Base-by-base conservation (phyloP, 2,888 invertebrate species). In the Catocala sponsa region DNA sequence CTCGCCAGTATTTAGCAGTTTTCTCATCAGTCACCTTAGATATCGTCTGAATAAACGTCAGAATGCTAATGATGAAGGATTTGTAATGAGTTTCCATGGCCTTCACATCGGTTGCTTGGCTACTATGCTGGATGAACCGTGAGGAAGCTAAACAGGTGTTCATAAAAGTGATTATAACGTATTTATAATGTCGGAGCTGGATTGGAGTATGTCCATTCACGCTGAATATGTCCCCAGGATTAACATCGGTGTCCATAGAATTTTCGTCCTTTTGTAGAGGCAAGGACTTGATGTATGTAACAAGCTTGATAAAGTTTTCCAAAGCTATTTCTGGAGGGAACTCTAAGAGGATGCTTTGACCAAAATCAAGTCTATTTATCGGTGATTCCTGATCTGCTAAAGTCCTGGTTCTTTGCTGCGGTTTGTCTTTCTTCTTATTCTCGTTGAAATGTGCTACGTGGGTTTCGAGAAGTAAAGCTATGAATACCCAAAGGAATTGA, bases 121-220 rank as follows among this genome's bases (percentile, higher is more conserved):
- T 96, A 11, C 95, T 95, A 85, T 96, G 95, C 50, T 96, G 96
- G 1, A 98, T 95, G 75, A 98, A 97, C 64, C 96, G 95, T 0
- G 95, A 90, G 0, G 96, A 96, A 0, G 97, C 95, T 55, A 98
- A 91, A 44, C 98, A 94, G 13, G 95, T 95, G 7, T 96, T 96
- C 54, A 98, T 94, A 74, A 98, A 97, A 33, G 97, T 97, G 13
- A 98, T 92, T 32, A 97, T 92, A 0, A 96, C 95, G 81, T 98
- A 98, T 89, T 97, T 98, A 85, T 97, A 98, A 85, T 98, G 98
- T 2, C 98, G 95, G 56, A 98, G 91, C 74, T 98, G 97, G 79
- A 97, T 97, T 0, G 97, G 95, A 0, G 96, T 96, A 75, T 96
- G 96, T 0, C 94, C 93, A 6, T 94, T 95, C 0, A 97, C 91